Percentiles rank a stretch among this genome's conserved stretches.
Conservation (phyloP, 1,140 invertebrate species). For the Megalopta genalis region DNA sequence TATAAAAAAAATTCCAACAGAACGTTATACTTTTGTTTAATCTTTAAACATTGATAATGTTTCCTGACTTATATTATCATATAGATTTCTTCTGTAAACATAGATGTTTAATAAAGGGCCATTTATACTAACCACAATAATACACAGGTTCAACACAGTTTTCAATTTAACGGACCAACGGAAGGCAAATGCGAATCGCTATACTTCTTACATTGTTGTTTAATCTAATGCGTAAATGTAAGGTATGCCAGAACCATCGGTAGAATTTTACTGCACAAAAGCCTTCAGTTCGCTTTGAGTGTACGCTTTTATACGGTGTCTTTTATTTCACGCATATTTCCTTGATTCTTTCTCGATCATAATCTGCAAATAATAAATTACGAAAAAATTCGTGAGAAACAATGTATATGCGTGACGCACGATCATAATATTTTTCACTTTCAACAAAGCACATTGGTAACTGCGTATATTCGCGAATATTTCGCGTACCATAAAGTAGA, state of each 20-base stretch:
- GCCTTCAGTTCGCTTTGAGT: constrained; percentile 12
- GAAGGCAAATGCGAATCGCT: constrained; percentile 35
- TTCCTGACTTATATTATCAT: neutral
- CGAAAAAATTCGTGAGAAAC: neutral
- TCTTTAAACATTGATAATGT: constrained; percentile 3
- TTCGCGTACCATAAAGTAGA: too few relatives aligned
- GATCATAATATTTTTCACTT: neutral
- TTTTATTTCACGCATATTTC: constrained; percentile 30
- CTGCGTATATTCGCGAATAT: neutral
- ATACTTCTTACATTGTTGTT: constrained; percentile 23
- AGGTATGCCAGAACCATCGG: constrained; percentile 16
- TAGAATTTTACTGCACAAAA: constrained; percentile 7
- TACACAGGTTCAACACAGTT: constrained; percentile 26
- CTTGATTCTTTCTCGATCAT: constrained; percentile 29
- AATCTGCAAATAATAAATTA: constrained; percentile 51
- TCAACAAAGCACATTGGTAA: constrained; percentile 12
- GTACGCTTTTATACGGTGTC: constrained; percentile 7
- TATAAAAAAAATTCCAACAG: neutral
- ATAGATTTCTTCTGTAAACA: constrained; percentile 3
- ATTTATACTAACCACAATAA: constrained; percentile 46
- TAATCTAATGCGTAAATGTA: constrained; percentile 1
- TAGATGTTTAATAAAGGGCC: neutral
- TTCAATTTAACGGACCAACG: constrained; percentile 19
- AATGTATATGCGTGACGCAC: neutral
- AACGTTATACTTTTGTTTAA: neutral